Evolutionary conservation across 2,113 vertebrate genomes (phyloP).

Genomic region (Thomomys bottae): DNA sequence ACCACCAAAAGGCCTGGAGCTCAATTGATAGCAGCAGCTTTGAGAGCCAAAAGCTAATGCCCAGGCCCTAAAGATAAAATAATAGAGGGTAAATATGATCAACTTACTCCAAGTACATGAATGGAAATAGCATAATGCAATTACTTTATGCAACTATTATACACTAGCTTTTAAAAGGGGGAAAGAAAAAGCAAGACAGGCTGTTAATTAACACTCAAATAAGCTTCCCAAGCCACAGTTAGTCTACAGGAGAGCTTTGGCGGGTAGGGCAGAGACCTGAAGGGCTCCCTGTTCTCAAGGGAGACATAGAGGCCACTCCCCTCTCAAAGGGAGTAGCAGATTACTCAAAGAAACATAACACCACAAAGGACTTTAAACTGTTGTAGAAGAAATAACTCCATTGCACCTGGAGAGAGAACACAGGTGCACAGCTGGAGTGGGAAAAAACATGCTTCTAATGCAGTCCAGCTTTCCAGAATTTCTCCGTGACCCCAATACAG

Average conservation of each 20-base stretch:
- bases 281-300: neutral
- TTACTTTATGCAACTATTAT: too few species aligned
- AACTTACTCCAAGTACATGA: too few species aligned
- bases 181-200: neutral
- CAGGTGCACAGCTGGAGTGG: neutral
- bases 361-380: neutral
- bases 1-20: too few species aligned
- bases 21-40: too few species aligned
- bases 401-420: neutral
- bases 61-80: too few species aligned
- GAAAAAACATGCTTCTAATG: neutral
- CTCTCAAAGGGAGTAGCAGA: neutral
- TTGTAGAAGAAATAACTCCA: neutral
- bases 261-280: neutral
- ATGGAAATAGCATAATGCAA: too few species aligned
- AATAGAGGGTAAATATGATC: too few species aligned
- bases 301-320: fast-evolving
- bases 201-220: neutral
- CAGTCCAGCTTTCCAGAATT: neutral
- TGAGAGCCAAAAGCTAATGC: too few species aligned
- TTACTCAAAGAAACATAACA: neutral
- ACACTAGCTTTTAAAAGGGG: too few species aligned
- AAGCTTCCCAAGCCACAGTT: neutral
- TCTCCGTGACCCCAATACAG: neutral
- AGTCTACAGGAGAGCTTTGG: neutral